Percentiles rank a stretch among this genome's conserved stretches.
These are phyloP conservation scores for Semicossyphus pulcher DNA, from an alignment of 2,113 vertebrate species.

Conservation along the genomic window DNA sequence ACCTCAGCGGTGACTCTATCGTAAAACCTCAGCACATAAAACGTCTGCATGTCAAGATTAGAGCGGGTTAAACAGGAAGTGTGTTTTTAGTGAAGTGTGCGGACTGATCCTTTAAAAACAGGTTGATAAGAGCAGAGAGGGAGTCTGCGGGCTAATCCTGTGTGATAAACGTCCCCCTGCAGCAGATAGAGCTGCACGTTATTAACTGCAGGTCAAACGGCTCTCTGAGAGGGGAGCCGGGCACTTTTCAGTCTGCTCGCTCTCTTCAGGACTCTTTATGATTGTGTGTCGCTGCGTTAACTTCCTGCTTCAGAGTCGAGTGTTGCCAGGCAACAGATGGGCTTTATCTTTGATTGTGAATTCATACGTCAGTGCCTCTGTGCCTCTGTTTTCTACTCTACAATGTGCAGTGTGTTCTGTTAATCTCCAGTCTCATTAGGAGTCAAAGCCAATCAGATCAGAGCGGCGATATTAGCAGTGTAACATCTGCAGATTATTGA, in stretches of 20 bases:
- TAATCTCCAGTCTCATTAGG: background rate
- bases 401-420: background rate
- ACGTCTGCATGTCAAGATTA: background rate
- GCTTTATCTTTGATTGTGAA: slow-evolving; percentile 39
- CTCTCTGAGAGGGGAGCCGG: background rate
- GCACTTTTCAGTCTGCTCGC: background rate
- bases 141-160: background rate
- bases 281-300: slow-evolving; percentile 32
- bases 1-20: too few species aligned
- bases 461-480: background rate
- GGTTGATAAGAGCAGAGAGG: background rate
- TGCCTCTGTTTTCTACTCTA: slow-evolving; percentile 5
- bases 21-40: background rate
- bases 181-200: background rate
- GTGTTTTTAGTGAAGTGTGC: background rate
- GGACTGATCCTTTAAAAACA: background rate
- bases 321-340: slow-evolving; percentile 65
- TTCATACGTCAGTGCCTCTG: slow-evolving; percentile 48
- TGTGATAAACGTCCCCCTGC: background rate
- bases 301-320: slow-evolving; percentile 40
- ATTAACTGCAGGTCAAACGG: slow-evolving; percentile 36
- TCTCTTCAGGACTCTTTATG: background rate
- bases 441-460: background rate
- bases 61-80: background rate
- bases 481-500: slow-evolving; percentile 11